Evolutionary conservation across 2,797 vertebrate species (phyloP), one percentile per base, ranked within the genome.

Genomic region (Phataginus tetradactyla): DNA sequence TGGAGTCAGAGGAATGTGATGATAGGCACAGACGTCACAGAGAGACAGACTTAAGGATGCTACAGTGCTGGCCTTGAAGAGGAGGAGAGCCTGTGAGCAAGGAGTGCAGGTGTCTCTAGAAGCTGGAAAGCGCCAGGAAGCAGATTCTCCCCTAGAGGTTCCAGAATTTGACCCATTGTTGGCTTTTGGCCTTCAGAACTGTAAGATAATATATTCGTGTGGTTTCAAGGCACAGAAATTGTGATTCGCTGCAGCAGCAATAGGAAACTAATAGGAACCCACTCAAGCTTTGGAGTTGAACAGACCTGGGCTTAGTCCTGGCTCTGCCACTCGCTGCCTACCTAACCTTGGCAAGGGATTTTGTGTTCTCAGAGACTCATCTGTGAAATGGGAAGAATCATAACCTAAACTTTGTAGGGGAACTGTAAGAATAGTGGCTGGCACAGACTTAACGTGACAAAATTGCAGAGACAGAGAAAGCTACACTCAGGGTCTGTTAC

Each of bases 261-360:
- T 13, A 3, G 13, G 39, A 59, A 68, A 59, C 63, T 32, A 23
- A 59, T 1, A 12, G 1, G 5, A 34, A 53, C 0, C 0, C 39
- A 0, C 4, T 15, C 32, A 29, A 4, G 21, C 18, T 2, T 0
- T 1, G 29, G 6, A 11, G 7, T 29, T 59, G 21, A 4, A 18
- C 7, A 3, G 32, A 20, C 74, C 55, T 4, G 0, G 37, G 13
- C 4, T 0, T 0, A 0, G 13, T 17, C 39, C 57, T 3, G 6
- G 55, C 55, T 29, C 55, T 39, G 71, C 23, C 4, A 0, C 42
- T 61, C 68, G 1, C 59, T 32, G 18, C 21, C 21, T 20, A 3
- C 12, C 17, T 8, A 55, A 63, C 7, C 34, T 11, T 13, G 39
- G 59, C 20, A 10, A 39, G 66, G n/a, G 63, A 51, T 7, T 45